Percentiles rank a stretch among this genome's conserved stretches.
These are phyloP conservation scores for Drosophila grimshawi DNA, from an alignment of 1,140 invertebrate species.

Conservation along the genomic window DNA sequence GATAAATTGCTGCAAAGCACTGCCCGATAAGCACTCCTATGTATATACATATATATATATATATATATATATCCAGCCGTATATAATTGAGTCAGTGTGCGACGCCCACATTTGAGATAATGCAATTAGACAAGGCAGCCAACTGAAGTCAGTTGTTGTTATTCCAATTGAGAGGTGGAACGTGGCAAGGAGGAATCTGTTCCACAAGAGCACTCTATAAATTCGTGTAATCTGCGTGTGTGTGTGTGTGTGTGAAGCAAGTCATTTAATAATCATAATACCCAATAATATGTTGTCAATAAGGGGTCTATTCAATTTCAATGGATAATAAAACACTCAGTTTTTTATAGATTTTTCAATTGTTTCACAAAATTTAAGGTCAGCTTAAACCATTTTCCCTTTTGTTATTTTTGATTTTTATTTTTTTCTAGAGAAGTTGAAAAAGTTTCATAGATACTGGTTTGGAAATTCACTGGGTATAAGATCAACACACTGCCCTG, in stretches of 20 bases:
- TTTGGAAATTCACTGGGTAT: constrained; percentile 8
- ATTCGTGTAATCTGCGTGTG: constrained; percentile 41
- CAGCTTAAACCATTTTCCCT: too few relatives aligned
- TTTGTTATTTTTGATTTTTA: too few relatives aligned
- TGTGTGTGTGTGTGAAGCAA: constrained; percentile 13
- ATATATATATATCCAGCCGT: constrained; percentile 5
- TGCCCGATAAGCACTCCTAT: constrained; percentile 51
- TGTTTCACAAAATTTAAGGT: too few relatives aligned
- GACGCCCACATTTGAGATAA: constrained; percentile 56
- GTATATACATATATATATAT: not conserved
- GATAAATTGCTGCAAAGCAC: constrained; percentile 12
- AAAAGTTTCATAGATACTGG: too few relatives aligned
- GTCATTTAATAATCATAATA: constrained; percentile 37
- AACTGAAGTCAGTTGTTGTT: constrained; percentile 27
- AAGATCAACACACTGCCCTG: not conserved
- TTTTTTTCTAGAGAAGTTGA: too few relatives aligned
- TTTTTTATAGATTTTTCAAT: too few relatives aligned
- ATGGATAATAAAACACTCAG: too few relatives aligned
- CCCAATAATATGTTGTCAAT: not conserved
- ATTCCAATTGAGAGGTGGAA: constrained; percentile 18
- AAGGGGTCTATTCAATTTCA: not conserved
- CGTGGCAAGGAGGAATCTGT: not conserved
- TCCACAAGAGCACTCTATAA: not conserved
- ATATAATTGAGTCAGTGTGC: constrained; percentile 67
- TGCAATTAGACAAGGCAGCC: constrained; percentile 65